Conservation (phyloP, 2,888 invertebrate species). For the Trichogramma evanescens region DNA sequence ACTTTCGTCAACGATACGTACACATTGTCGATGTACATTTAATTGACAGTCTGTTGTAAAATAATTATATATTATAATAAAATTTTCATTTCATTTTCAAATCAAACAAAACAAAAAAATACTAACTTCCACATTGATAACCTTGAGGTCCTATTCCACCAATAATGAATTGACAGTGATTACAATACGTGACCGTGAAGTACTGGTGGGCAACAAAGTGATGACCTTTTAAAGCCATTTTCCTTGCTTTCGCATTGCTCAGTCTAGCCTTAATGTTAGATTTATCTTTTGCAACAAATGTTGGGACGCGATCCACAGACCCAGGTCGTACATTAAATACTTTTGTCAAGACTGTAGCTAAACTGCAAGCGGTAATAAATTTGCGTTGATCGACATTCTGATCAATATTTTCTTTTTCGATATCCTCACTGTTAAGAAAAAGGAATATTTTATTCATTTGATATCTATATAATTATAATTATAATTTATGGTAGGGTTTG, state of each 20-base stretch:
- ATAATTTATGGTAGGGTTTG: not conserved
- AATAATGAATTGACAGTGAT: slow-evolving; percentile 85
- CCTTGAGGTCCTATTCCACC: slow-evolving; percentile 97
- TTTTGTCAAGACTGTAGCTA: slow-evolving; percentile 74
- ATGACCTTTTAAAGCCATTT: slow-evolving; percentile 79
- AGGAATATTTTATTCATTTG: slow-evolving; percentile 2
- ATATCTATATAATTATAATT: not conserved
- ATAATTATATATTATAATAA: not conserved
- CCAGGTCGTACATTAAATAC: slow-evolving; percentile 64
- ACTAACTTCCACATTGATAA: slow-evolving; percentile 84
- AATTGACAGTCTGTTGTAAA: slow-evolving; percentile 71
- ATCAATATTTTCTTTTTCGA: slow-evolving; percentile 58
- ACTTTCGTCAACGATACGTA: slow-evolving; percentile 69
- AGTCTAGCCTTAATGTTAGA: slow-evolving; percentile 59
- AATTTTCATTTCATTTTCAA: not conserved
- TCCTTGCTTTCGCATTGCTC: slow-evolving; percentile 62
- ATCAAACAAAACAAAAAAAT: not conserved
- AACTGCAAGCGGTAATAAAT: slow-evolving; percentile 68
- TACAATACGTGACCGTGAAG: slow-evolving; percentile 84
- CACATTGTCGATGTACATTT: slow-evolving; percentile 78
- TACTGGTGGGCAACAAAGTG: slow-evolving; percentile 83
- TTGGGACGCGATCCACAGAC: slow-evolving; percentile 68
- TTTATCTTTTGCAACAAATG: slow-evolving; percentile 80
- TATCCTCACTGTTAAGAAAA: slow-evolving; percentile 52
- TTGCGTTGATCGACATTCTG: slow-evolving; percentile 54